Evolutionary conservation across 2,797 vertebrate genomes (phyloP).

Genomic region (Synanceia verrucosa): DNA sequence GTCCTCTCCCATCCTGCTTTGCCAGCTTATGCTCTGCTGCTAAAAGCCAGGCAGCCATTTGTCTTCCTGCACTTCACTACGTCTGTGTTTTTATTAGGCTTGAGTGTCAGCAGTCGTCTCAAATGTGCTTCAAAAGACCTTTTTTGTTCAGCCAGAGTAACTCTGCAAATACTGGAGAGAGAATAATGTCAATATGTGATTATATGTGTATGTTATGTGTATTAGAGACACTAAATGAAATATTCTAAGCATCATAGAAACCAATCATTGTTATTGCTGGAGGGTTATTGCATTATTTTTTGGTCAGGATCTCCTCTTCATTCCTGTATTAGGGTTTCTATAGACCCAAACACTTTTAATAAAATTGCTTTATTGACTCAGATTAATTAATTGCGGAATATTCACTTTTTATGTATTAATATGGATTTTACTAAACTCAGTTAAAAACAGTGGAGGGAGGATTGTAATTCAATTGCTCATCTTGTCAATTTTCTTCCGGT

Average conservation of each 20-base stretch:
- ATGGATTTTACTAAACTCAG: no score
- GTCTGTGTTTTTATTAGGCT: constrained; percentile 71
- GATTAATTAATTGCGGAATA: no score
- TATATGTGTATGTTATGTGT: neutral
- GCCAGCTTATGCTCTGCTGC: constrained; percentile 36
- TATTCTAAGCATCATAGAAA: neutral
- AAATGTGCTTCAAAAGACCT: constrained; percentile 45
- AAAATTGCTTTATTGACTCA: no score
- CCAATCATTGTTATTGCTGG: neutral
- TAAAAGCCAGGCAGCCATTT: constrained; percentile 38
- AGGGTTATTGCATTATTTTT: neutral
- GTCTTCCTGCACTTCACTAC: constrained; percentile 57
- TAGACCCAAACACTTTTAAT: neutral
- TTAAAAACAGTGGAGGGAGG: no score
- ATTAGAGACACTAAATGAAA: no score
- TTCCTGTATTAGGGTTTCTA: neutral
- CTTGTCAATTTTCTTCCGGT: no score
- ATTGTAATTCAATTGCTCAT: no score
- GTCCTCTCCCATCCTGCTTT: constrained; percentile 13
- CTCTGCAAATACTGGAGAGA: no score
- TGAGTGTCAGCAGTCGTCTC: constrained; percentile 57
- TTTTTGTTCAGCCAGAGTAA: constrained; percentile 22
- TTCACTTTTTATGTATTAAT: no score
- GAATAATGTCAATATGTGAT: constrained; percentile 15
- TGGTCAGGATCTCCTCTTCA: neutral